Evolutionary conservation across 1,140 invertebrate genomes (phyloP), one percentile per base, ranked within the genome.

Genomic region (Bombus haemorrhoidalis): DNA sequence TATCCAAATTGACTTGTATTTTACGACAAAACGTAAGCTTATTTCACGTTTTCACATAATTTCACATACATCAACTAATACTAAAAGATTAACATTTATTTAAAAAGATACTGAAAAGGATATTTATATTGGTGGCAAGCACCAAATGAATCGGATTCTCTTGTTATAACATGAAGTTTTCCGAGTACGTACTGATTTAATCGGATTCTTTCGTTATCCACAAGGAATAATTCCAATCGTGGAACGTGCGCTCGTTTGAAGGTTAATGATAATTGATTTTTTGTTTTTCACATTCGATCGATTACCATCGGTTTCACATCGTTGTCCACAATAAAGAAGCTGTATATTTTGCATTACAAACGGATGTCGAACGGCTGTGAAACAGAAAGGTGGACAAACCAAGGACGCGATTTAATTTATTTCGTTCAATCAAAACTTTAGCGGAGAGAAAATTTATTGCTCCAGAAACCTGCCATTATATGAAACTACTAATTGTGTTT

Each of bases 211-310:
- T n/a, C 13, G 39, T 72, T 72, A 72, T 15, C 9, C 47, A 15
- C 37, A 25, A 32, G 37, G 28, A 78, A 78, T 64, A 78, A 41
- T 78, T 32, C 15, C 25, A 22, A 39, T 64, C 37, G 10, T 2
- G 8, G n/a, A 64, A 34, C 5, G 6, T 68, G 22, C 32, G n/a
- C 39, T 28, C 22, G 15, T 37, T 25, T 28, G 66, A 81, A 81
- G 79, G 79, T 2, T 71, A 22, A 28, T 53, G 79, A 39, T 39
- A 72, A 59, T 69, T 53, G 53, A 39, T 81, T 72, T 71, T 72
- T 71, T 47, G 22, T 47, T 47, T 47, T 43, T 43, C 39, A 12
- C n/a, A 28, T 66, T 68, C 39, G n/a, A 43, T 79, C 28, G 41
- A 79, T 79, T 34, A 34, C 64, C 41, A 43, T n/a, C 59, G n/a